Percentiles rank a stretch among this genome's conserved stretches.
phyloP scores from a whole-genome alignment of 2,113 vertebrate genomes.

The Scophthalmus maximus region DNA sequence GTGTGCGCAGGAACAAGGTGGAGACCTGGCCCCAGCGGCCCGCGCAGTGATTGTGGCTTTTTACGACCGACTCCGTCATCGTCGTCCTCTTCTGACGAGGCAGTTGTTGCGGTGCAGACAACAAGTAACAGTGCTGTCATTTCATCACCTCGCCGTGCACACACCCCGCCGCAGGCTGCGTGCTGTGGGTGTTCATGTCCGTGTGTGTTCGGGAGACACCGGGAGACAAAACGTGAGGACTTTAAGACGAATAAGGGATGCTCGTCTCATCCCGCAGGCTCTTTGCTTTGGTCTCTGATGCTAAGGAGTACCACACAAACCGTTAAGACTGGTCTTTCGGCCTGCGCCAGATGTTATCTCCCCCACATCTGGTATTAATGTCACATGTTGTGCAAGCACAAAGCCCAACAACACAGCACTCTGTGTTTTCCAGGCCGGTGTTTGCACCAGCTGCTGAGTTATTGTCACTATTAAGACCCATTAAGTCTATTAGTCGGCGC shows the following conservation, averaged over 20 bases:
- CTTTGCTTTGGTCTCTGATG: conserved; percentile 32
- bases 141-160: conserved; percentile 10
- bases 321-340: not conserved
- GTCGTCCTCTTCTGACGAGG: conserved; percentile 22
- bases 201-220: not conserved
- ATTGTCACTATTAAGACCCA: conserved; percentile 14
- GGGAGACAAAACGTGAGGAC: too few species aligned
- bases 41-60: conserved; percentile 6
- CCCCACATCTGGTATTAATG: conserved; percentile 37
- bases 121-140: conserved; percentile 4
- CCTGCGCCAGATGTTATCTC: conserved; percentile 31
- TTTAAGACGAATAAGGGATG: too few species aligned
- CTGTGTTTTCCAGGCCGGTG: not conserved
- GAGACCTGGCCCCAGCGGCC: conserved; percentile 7
- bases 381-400: conserved; percentile 5
- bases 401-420: not conserved
- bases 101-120: not conserved
- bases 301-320: not conserved
- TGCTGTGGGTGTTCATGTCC: not conserved
- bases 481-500: conserved; percentile 24
- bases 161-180: conserved; percentile 2
- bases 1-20: conserved; percentile 4
- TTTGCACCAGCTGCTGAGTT: not conserved
- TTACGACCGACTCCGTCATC: conserved; percentile 27
- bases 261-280: conserved; percentile 26